Percentiles rank a stretch among this genome's conserved stretches.
Conservation (phyloP, 2,888 invertebrate species). For the Calameuta pallipes region DNA sequence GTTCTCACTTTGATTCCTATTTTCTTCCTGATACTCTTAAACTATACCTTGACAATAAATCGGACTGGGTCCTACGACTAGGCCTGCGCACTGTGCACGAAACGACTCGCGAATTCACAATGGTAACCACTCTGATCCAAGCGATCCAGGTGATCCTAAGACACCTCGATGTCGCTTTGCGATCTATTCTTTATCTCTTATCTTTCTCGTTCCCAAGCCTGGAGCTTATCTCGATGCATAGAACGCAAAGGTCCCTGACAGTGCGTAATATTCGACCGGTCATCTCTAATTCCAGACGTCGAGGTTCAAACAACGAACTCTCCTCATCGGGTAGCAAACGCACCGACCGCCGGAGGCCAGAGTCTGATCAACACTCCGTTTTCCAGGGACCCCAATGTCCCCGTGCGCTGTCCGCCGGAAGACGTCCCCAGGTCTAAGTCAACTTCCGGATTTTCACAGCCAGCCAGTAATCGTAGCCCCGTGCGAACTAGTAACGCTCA, state of each 20-base stretch:
- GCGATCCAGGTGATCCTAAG: background rate
- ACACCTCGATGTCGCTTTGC: no score
- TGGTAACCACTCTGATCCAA: background rate
- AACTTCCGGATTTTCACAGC: slow-evolving; percentile 38
- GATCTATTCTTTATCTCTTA: background rate
- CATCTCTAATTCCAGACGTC: slow-evolving; percentile 53
- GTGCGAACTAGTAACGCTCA: slow-evolving; percentile 47
- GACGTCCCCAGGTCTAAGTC: slow-evolving; percentile 40
- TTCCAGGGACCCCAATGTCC: slow-evolving; percentile 62
- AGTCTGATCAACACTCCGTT: slow-evolving; percentile 65
- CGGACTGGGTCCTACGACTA: background rate
- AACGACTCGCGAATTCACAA: background rate
- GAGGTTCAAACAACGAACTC: slow-evolving; percentile 64
- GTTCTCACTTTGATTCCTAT: background rate
- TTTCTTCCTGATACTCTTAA: background rate
- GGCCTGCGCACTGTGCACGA: background rate
- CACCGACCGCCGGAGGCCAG: slow-evolving; percentile 51
- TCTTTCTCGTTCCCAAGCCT: background rate
- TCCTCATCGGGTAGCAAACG: slow-evolving; percentile 56
- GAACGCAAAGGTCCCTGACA: background rate
- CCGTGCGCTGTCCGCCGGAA: slow-evolving; percentile 57
- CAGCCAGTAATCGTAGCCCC: slow-evolving; percentile 44
- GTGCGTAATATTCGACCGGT: background rate
- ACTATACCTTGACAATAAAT: background rate
- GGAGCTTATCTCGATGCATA: background rate